Conservation (phyloP, 2,113 vertebrate genomes). For the Stegastes partitus region DNA sequence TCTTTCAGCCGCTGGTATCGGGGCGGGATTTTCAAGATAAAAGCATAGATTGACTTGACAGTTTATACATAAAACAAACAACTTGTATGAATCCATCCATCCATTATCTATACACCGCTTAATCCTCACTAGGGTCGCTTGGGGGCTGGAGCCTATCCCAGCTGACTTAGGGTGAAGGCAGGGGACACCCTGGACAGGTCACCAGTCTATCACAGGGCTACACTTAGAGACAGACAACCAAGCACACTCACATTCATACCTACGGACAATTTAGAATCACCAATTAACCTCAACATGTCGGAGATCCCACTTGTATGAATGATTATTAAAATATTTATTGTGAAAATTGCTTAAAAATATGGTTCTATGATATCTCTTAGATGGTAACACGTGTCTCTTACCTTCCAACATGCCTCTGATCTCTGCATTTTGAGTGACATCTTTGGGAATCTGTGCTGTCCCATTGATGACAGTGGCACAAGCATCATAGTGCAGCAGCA, state of each 20-base stretch:
- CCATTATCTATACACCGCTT: no score
- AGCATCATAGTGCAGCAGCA: constrained; percentile 91
- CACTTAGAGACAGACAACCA: no score
- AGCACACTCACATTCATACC: no score
- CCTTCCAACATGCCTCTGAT: constrained; percentile 96
- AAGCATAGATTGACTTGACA: background rate
- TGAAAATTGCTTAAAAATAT: background rate
- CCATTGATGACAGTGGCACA: constrained; percentile 93
- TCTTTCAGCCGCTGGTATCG: constrained; percentile 90
- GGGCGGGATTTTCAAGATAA: background rate
- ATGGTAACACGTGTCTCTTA: constrained; percentile 69
- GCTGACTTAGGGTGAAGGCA: no score
- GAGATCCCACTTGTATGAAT: background rate
- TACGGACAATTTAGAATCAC: no score
- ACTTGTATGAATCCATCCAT: background rate
- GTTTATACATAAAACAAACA: background rate
- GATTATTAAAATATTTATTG: constrained; percentile 2
- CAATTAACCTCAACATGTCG: no score
- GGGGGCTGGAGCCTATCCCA: no score
- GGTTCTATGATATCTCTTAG: constrained; percentile 13
- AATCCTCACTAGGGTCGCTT: no score
- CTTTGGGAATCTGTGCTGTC: constrained; percentile 93
- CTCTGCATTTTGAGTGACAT: constrained; percentile 91
- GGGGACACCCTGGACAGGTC: no score
- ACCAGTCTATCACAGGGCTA: no score